Conservation (phyloP, 2,113 vertebrate species). For the Gadus macrocephalus region DNA sequence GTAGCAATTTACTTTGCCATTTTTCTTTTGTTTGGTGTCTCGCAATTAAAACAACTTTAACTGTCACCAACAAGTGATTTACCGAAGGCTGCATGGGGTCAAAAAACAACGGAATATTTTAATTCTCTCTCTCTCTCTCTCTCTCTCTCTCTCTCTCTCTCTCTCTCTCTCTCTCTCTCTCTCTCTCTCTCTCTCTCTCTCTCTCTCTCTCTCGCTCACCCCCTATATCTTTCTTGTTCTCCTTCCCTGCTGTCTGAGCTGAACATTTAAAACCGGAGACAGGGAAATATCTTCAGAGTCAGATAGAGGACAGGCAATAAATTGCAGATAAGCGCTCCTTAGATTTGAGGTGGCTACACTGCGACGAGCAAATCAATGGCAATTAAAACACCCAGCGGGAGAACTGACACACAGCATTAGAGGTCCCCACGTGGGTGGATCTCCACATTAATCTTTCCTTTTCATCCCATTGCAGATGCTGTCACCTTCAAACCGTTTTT, state of each 20-base stretch:
- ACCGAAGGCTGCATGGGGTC: slow-evolving; percentile 43
- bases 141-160: slow-evolving; percentile 29
- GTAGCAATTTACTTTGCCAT: slow-evolving; percentile 49
- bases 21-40: slow-evolving; percentile 62
- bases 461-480: background rate
- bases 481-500: no score
- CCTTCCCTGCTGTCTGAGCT: slow-evolving; percentile 11
- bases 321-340: slow-evolving; percentile 67
- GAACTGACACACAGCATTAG: slow-evolving; percentile 31
- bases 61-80: slow-evolving; percentile 32
- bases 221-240: slow-evolving; percentile 32
- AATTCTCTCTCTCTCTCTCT: slow-evolving; percentile 37
- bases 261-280: slow-evolving; percentile 51
- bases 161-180: slow-evolving; percentile 16
- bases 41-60: slow-evolving; percentile 55
- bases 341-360: slow-evolving; percentile 61
- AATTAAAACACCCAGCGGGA: slow-evolving; percentile 64
- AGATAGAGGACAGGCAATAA: slow-evolving; percentile 60
- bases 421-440: slow-evolving; percentile 44
- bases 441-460: slow-evolving; percentile 12
- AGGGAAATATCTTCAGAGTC: slow-evolving; percentile 48
- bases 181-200: slow-evolving; percentile 41
- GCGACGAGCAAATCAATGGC: slow-evolving; percentile 56
- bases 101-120: slow-evolving; percentile 27
- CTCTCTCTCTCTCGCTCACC: slow-evolving; percentile 19